Evolutionary conservation across 1,140 invertebrate species (phyloP).

Genomic region (Ptiloglossa arizonensis): DNA sequence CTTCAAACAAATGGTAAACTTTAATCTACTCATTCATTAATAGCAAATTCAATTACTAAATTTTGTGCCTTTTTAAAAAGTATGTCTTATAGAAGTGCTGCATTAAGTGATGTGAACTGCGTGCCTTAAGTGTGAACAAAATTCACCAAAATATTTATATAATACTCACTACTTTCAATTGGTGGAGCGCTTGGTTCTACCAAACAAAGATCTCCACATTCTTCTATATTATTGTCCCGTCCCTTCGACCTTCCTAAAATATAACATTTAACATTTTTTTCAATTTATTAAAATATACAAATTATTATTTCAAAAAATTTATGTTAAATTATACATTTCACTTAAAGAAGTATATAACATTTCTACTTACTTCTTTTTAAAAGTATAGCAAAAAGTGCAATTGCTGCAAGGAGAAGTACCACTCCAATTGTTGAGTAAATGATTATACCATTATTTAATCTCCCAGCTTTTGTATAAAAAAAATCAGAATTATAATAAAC

Average conservation of each 20-base stretch:
- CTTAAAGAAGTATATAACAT: neutral
- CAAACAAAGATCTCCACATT: conserved; percentile 50
- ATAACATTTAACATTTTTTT: neutral
- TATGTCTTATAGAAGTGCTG: neutral
- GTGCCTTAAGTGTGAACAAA: neutral
- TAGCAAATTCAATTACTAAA: neutral
- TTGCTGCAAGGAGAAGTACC: neutral
- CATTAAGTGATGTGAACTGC: neutral
- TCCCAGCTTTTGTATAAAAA: neutral
- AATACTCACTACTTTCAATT: conserved; percentile 67
- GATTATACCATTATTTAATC: neutral
- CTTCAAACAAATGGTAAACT: conserved; percentile 1
- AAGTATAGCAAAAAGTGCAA: neutral
- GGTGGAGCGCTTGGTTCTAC: conserved; percentile 68
- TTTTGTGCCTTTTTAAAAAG: neutral
- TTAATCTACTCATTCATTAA: conserved; percentile 16
- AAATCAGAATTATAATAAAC: conserved; percentile 17
- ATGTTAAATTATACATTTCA: neutral
- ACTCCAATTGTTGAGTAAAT: neutral
- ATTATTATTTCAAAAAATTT: neutral
- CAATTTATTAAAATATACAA: neutral
- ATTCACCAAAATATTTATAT: conserved; percentile 43
- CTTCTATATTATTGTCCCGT: conserved; percentile 41
- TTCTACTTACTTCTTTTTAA: conserved; percentile 37
- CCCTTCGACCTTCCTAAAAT: conserved; percentile 50